phyloP scores from a whole-genome alignment of 92 coral and sea anemone species.

The Epizoanthus fatuus region DNA sequence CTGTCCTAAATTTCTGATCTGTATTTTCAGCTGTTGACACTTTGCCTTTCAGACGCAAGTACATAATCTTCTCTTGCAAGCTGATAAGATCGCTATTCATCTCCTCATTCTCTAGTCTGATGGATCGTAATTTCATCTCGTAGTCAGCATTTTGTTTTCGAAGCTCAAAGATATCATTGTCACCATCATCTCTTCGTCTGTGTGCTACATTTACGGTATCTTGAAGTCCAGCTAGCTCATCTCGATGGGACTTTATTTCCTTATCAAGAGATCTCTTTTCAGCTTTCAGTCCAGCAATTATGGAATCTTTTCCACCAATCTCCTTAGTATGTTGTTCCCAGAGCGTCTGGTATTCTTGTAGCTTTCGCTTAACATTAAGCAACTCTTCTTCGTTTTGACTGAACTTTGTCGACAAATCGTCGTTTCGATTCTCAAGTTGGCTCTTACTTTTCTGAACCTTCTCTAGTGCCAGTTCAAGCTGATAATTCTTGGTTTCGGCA shows the following conservation, averaged over 20 bases:
- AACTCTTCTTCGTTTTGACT: slow-evolving; percentile 82
- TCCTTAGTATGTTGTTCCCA: slow-evolving; percentile 93
- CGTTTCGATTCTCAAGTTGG: slow-evolving; percentile 75
- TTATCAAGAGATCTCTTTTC: slow-evolving; percentile 91
- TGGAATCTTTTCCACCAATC: slow-evolving; percentile 79
- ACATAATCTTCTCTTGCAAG: slow-evolving; percentile 88
- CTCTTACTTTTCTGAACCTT: slow-evolving; percentile 70
- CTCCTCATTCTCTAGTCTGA: slow-evolving; percentile 91
- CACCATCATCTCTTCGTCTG: slow-evolving; percentile 90
- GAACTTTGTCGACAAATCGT: slow-evolving; percentile 61
- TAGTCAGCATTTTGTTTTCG: slow-evolving; percentile 88
- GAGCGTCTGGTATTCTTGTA: slow-evolving; percentile 89
- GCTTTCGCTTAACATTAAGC: slow-evolving; percentile 73
- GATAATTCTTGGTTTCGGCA: slow-evolving; percentile 69
- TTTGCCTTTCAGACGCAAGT: too few species aligned
- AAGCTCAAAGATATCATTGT: slow-evolving; percentile 83
- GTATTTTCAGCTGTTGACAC: too few species aligned
- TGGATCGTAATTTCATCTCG: slow-evolving; percentile 81
- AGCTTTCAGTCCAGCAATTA: slow-evolving; percentile 84
- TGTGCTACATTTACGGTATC: slow-evolving; percentile 82
- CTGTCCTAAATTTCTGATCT: too few species aligned
- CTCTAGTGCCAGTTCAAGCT: slow-evolving; percentile 74
- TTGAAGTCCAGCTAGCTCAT: slow-evolving; percentile 86
- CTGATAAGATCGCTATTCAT: slow-evolving; percentile 92
- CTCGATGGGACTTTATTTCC: slow-evolving; percentile 89